phyloP scores from a whole-genome alignment of 2,888 invertebrate species.

The Entomobrya multifasciata region DNA sequence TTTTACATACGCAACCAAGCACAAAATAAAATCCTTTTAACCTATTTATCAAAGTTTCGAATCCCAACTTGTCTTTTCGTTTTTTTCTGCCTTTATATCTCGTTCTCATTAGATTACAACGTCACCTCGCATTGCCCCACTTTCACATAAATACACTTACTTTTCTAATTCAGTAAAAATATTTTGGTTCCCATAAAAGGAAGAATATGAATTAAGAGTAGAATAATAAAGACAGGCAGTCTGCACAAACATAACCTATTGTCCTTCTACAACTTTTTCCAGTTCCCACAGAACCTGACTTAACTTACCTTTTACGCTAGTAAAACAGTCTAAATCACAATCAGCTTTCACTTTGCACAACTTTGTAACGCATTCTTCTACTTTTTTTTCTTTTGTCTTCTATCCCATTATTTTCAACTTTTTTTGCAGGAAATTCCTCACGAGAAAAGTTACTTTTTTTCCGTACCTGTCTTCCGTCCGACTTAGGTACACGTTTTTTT shows the following conservation, averaged over 20 bases:
- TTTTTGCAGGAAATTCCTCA: neutral
- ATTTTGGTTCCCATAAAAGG: too few relatives aligned
- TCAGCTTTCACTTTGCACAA: conserved; percentile 10
- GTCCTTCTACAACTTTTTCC: too few relatives aligned
- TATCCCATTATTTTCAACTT: neutral
- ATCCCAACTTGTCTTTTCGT: neutral
- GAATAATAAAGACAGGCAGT: conserved; percentile 19
- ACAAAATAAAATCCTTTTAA: too few relatives aligned
- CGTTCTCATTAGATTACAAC: neutral
- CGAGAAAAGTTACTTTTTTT: neutral
- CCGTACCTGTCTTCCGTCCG: neutral
- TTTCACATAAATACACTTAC: too few relatives aligned
- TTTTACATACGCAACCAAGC: too few relatives aligned
- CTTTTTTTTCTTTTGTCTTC: neutral
- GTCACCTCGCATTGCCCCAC: too few relatives aligned
- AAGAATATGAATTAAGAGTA: neutral
- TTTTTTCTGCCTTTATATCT: neutral
- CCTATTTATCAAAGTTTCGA: too few relatives aligned
- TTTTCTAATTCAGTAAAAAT: too few relatives aligned
- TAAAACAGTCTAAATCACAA: neutral
- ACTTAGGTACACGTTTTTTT: neutral
- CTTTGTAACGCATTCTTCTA: conserved; percentile 24
- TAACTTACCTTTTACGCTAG: too few relatives aligned
- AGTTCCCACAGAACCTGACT: too few relatives aligned
- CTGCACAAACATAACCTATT: conserved; percentile 27